These are phyloP conservation scores for Poicephalus meyeri DNA, from an alignment of 2,113 vertebrate species.

Conservation along the genomic window DNA sequence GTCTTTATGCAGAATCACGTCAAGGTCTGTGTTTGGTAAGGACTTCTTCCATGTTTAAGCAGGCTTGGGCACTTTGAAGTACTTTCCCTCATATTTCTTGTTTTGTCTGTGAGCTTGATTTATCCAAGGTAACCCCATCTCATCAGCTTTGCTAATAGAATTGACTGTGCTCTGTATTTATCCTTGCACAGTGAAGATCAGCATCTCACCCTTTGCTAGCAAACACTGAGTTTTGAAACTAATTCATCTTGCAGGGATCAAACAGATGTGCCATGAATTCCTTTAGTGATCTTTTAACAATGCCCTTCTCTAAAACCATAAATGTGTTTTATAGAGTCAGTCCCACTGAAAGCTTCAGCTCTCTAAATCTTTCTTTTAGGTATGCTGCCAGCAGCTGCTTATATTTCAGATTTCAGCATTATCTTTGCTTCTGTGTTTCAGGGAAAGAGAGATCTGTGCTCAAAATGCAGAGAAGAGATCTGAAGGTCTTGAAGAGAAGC, in stretches of 20 bases:
- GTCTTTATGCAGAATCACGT: background rate
- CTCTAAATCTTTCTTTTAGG: background rate
- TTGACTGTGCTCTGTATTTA: background rate
- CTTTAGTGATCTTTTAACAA: background rate
- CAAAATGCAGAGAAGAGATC: conserved; percentile 77
- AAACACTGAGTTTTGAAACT: background rate
- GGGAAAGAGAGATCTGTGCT: conserved; percentile 72
- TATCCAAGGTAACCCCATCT: background rate
- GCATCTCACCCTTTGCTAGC: background rate
- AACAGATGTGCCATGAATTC: background rate
- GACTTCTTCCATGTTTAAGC: background rate
- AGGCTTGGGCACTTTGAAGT: background rate
- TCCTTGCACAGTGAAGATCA: background rate
- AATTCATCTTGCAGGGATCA: background rate
- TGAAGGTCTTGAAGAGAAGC: conserved; percentile 76
- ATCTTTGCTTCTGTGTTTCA: conserved; percentile 43
- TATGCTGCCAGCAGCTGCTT: background rate
- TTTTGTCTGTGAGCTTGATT: background rate
- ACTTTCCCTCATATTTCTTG: background rate
- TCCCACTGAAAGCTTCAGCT: background rate
- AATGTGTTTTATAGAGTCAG: background rate
- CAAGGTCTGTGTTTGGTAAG: background rate
- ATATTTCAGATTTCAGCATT: background rate
- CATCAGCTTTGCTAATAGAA: background rate
- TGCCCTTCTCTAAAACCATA: background rate